These are phyloP conservation scores for Columba guinea DNA, from an alignment of 2,797 vertebrate genomes.

Conservation along the genomic window DNA sequence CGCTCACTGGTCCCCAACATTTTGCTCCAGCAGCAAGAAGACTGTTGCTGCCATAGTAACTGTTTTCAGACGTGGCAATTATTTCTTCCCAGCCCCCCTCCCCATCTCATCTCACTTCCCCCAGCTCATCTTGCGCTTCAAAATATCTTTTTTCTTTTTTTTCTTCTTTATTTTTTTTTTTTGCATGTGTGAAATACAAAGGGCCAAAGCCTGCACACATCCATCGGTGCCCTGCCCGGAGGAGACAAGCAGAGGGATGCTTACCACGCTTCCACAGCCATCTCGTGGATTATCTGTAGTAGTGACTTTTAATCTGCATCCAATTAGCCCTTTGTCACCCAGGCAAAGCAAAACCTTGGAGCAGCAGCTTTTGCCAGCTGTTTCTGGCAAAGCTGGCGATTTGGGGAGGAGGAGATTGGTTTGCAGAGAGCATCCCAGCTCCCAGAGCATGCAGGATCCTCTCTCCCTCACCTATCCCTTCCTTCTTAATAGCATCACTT, in stretches of 20 bases:
- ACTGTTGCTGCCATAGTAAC: constrained; percentile 70
- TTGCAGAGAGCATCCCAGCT: not conserved
- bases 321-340: not conserved
- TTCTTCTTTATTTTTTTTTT: not conserved
- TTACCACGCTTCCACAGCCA: not conserved
- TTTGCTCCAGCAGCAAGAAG: constrained; percentile 16
- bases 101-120: not conserved
- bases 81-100: not conserved
- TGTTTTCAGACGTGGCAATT: constrained; percentile 59
- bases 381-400: not conserved
- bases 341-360: not conserved
- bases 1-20: constrained; percentile 18
- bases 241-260: not conserved
- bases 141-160: not conserved
- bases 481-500: not conserved
- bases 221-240: not conserved
- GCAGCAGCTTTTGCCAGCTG: not conserved
- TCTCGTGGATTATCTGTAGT: not conserved
- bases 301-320: not conserved
- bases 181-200: not conserved
- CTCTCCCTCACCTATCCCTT: not conserved
- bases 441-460: not conserved
- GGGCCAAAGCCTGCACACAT: rapidly evolving
- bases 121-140: not conserved
- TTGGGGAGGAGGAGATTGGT: not conserved